Conservation (phyloP, 1,140 invertebrate species). For the Zaprionus taronus region DNA sequence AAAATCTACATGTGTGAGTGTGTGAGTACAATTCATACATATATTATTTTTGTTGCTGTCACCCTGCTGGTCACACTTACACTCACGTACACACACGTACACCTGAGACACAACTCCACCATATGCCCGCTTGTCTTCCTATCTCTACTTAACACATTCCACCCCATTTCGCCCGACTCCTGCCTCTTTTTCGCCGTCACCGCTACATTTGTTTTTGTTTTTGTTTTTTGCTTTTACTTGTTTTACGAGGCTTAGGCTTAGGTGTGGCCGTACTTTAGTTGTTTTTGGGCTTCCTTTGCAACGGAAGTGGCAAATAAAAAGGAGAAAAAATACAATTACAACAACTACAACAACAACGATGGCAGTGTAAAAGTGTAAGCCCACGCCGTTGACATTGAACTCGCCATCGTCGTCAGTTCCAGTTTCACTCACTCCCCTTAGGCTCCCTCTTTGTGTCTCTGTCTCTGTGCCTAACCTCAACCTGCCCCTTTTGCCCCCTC, state of each 20-base stretch:
- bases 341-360: conserved; percentile 12
- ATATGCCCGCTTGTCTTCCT: conserved; percentile 63
- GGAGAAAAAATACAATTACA: conserved; percentile 30
- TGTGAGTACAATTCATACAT: conserved; percentile 15
- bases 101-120: conserved; percentile 76
- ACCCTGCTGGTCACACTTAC: conserved; percentile 57
- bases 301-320: conserved; percentile 64
- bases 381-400: conserved; percentile 78
- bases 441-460: conserved; percentile 23
- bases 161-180: conserved; percentile 63
- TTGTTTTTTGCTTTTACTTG: conserved; percentile 53
- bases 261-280: conserved; percentile 75
- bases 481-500: conserved; percentile 4
- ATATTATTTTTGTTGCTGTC: conserved; percentile 62
- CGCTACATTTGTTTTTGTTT: conserved; percentile 44
- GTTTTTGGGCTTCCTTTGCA: conserved; percentile 51
- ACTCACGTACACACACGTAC: conserved; percentile 36
- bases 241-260: conserved; percentile 63
- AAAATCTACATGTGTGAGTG: conserved; percentile 22
- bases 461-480: conserved; percentile 3
- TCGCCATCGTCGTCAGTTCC: conserved; percentile 37
- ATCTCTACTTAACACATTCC: conserved; percentile 67
- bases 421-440: conserved; percentile 45
- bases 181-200: conserved; percentile 1
- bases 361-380: conserved; percentile 34